phyloP scores from a whole-genome alignment of 2,797 vertebrate genomes.

The Aphelocoma californica region DNA sequence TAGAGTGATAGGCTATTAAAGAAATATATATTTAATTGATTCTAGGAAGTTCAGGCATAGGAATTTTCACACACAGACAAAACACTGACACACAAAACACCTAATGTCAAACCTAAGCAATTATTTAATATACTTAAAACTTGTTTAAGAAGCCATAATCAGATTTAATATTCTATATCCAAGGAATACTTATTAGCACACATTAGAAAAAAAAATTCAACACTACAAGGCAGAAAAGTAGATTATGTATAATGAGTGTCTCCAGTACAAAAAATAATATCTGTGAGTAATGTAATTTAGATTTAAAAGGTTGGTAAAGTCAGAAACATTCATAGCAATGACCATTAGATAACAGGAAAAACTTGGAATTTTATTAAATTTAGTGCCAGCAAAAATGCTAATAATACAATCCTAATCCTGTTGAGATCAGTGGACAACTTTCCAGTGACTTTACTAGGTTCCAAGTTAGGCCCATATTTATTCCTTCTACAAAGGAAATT shows the following conservation, averaged over 20 bases:
- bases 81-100: not conserved
- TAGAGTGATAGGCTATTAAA: not conserved
- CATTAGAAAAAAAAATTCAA: not conserved
- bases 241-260: not conserved
- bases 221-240: not conserved
- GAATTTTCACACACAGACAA: not conserved
- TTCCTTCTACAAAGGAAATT: not conserved
- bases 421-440: not conserved
- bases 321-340: not conserved
- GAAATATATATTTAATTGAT: not conserved
- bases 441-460: not conserved
- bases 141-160: constrained; percentile 1
- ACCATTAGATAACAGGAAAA: not conserved
- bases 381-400: not conserved
- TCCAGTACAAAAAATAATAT: not conserved
- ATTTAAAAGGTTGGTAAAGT: not conserved
- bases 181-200: not conserved
- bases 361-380: not conserved
- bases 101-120: not conserved
- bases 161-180: not conserved
- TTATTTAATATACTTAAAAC: not conserved
- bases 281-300: not conserved
- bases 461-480: not conserved
- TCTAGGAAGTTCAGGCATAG: not conserved
- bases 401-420: not conserved